phyloP scores from a whole-genome alignment of 2,797 vertebrate genomes.

The Chloroceryle inda region DNA sequence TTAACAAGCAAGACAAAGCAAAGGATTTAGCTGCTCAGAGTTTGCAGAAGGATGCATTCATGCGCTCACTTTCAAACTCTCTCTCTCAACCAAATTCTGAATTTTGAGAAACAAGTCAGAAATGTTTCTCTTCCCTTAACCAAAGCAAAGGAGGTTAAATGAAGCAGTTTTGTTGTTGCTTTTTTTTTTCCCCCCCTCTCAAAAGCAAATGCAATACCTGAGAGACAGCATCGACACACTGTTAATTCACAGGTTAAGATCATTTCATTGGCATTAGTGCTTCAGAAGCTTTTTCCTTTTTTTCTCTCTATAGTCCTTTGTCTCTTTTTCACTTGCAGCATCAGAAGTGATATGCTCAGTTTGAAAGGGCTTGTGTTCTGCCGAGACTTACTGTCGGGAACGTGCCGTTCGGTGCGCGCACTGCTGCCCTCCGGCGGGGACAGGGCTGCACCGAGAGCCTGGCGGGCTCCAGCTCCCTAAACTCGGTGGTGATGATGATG shows the following conservation, averaged over 20 bases:
- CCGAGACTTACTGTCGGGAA: accelerated
- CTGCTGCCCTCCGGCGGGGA: neutral
- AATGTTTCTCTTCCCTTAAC: neutral
- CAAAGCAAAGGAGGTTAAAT: neutral
- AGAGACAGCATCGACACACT: neutral
- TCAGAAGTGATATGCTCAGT: accelerated
- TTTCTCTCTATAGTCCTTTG: too few relatives aligned
- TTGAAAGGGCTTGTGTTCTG: accelerated
- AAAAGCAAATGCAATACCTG: neutral
- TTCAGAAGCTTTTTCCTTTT: neutral
- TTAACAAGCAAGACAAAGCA: neutral
- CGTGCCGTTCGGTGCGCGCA: accelerated
- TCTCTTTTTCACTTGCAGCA: neutral
- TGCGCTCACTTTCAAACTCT: neutral
- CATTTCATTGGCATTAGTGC: neutral
- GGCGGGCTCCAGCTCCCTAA: accelerated
- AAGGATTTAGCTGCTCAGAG: neutral
- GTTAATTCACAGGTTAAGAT: neutral
- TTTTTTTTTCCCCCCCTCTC: too few relatives aligned
- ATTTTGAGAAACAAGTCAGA: neutral
- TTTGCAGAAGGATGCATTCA: neutral
- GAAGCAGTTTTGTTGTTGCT: neutral
- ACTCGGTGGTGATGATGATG: accelerated
- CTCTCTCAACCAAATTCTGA: neutral
- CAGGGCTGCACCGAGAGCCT: accelerated